Evolutionary conservation across 2,113 vertebrate species (phyloP), one percentile per base, ranked within the genome.

Genomic region (Steatornis caripensis): DNA sequence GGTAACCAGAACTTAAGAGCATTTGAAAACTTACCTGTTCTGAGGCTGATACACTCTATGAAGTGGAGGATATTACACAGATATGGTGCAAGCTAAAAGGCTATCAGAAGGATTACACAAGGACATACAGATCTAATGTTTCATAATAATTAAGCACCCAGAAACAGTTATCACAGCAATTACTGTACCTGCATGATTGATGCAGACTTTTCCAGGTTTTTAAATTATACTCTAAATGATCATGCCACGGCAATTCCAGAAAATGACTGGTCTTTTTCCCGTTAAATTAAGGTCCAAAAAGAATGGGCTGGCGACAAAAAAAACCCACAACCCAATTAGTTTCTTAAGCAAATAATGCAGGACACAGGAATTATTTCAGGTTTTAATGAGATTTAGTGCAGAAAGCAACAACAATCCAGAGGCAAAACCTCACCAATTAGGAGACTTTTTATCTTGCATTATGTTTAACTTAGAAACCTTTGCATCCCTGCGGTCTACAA

Each of bases 391-490:
- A 79, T 30, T 82, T 87, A 62, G 23, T 39, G 32, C 23, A 96
- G 58, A 87, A 95, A 87, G 84, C 43, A 95, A 89, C 82, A 96
- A 93, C 36, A 92, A 69, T 79, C 94, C 77, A 1, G 4, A 95
- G 87, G 74, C 81, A 89, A 95, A 96, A 68, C 36, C 74, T 92
- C 57, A 72, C 61, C 95, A 95, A 97, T 95, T 97, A 97, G 69
- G 23, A 87, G 91, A 91, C 61, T 58, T 92, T 92, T 96, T 92
- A 95, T 96, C 81, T 82, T 51, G 15, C 54, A 69, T 94, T 84
- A 95, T 65, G 53, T 93, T 97, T 97, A 95, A 86, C 89, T 95
- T 85, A 11, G 81, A 85, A 96, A 95, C 78, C 87, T 91, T 87
- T 76, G 65, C 89, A 79, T 91, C 89, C 86, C 91, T 72, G 51